These are phyloP conservation scores for Lithophane semibrunnea DNA, from an alignment of 2,888 invertebrate species.

Conservation along the genomic window DNA sequence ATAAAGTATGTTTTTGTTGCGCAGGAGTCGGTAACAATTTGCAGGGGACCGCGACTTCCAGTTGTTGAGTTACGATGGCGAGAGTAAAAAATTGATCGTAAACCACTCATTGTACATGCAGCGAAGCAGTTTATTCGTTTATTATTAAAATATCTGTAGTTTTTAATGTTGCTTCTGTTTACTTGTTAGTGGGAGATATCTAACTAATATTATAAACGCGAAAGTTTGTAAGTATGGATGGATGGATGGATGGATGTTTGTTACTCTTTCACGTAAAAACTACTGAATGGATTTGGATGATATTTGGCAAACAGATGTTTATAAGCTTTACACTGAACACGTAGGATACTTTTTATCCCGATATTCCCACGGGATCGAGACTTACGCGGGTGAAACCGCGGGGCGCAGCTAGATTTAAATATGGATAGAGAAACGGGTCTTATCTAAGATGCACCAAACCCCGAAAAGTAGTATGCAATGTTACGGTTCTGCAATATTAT, in stretches of 20 bases:
- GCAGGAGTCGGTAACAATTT: slow-evolving; percentile 61
- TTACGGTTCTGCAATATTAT: neutral
- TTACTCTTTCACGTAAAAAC: too few relatives aligned
- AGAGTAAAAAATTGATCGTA: slow-evolving; percentile 60
- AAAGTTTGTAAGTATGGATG: too few relatives aligned
- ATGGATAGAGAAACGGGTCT: neutral
- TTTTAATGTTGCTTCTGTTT: slow-evolving; percentile 57
- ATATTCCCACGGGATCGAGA: too few relatives aligned
- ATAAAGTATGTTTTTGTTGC: slow-evolving; percentile 69
- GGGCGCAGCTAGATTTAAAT: too few relatives aligned
- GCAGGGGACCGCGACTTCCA: slow-evolving; percentile 49
- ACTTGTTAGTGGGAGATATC: slow-evolving; percentile 27
- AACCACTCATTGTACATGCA: slow-evolving; percentile 50
- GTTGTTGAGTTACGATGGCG: slow-evolving; percentile 48
- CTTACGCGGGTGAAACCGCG: too few relatives aligned
- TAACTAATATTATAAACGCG: too few relatives aligned
- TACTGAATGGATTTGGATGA: too few relatives aligned
- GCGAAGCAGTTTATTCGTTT: slow-evolving; percentile 48
- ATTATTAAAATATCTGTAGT: slow-evolving; percentile 56
- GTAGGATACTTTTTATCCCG: too few relatives aligned
- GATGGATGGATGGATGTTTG: too few relatives aligned
- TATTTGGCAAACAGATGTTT: too few relatives aligned
- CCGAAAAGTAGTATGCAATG: neutral
- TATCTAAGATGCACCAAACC: neutral
- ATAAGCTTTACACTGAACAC: too few relatives aligned